Evolutionary conservation across 1,140 invertebrate genomes (phyloP).

Genomic region (Neodiprion pinetum): DNA sequence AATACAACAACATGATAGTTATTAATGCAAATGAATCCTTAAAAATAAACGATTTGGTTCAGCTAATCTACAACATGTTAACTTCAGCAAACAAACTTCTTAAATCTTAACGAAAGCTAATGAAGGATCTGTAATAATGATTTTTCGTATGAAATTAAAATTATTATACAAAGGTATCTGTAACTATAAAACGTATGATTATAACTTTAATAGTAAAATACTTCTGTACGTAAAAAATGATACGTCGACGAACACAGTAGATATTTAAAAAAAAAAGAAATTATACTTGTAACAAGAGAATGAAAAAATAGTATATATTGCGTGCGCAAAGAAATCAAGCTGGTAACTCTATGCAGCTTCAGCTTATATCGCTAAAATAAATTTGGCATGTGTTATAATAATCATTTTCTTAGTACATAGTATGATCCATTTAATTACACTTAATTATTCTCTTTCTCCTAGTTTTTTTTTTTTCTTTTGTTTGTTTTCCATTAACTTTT

Average conservation of each 20-base stretch:
- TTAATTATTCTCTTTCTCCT: neutral
- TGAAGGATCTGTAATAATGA: neutral
- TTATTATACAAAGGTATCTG: neutral
- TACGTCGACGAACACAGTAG: neutral
- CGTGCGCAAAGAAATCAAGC: slow-evolving; percentile 2
- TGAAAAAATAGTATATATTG: neutral
- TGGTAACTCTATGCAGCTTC: neutral
- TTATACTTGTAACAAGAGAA: too few species aligned
- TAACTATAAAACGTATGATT: neutral
- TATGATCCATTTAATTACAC: neutral
- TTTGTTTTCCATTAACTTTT: slow-evolving; percentile 15
- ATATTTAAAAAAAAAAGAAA: neutral
- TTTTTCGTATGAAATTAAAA: neutral
- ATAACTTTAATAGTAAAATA: neutral
- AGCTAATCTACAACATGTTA: slow-evolving; percentile 30
- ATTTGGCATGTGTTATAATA: neutral
- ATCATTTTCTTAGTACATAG: slow-evolving; percentile 1
- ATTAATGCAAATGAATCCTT: slow-evolving; percentile 18
- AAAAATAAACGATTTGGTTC: slow-evolving; percentile 42
- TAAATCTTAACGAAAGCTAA: slow-evolving; percentile 3
- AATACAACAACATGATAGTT: slow-evolving; percentile 27
- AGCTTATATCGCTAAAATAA: neutral
- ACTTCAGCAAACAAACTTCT: neutral
- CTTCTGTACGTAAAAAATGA: neutral
- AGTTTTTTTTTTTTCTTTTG: slow-evolving; percentile 16